Percentiles rank a stretch among this genome's conserved stretches.
Evolutionary conservation across 2,888 invertebrate species (phyloP).

Genomic region (Epirrhoe alternata): DNA sequence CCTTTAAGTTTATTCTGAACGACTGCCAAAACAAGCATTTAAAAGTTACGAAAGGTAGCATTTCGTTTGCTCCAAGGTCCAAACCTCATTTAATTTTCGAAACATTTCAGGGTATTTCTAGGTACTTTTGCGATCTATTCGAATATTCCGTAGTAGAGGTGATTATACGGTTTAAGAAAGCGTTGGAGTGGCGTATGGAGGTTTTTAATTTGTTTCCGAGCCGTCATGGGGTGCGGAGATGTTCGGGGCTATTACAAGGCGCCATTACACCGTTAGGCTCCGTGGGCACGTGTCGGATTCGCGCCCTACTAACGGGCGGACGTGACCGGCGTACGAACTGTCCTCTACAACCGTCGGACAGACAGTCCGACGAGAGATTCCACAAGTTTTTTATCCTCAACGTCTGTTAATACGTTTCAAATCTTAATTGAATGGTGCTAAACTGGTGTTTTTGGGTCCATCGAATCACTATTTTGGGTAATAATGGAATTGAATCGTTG

Average conservation of each 20-base stretch:
- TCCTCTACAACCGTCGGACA: conserved; percentile 54
- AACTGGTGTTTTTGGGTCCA: conserved; percentile 12
- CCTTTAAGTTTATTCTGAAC: conserved; percentile 40
- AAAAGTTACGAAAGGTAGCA: conserved; percentile 41
- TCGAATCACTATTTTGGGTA: conserved; percentile 6
- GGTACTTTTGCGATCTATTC: conserved; percentile 46
- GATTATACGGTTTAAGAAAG: conserved; percentile 46
- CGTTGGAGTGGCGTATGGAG: conserved; percentile 56
- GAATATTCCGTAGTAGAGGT: conserved; percentile 28
- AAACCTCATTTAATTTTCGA: conserved; percentile 55
- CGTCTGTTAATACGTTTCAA: conserved; percentile 36
- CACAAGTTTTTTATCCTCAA: conserved; percentile 36
- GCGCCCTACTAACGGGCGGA: conserved; percentile 78
- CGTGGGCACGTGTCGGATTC: conserved; percentile 75
- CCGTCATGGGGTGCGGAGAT: conserved; percentile 61
- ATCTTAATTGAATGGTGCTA: conserved; percentile 40
- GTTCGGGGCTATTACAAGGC: conserved; percentile 70
- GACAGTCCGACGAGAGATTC: conserved; percentile 39
- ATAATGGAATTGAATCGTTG: conserved; percentile 1
- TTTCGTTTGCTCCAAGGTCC: conserved; percentile 45
- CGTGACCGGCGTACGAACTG: conserved; percentile 67
- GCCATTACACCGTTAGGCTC: conserved; percentile 77
- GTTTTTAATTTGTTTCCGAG: conserved; percentile 79
- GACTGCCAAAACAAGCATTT: conserved; percentile 40
- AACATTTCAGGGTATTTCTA: too few species aligned